Conservation (phyloP, 1,140 invertebrate species). For the Popillia japonica region DNA sequence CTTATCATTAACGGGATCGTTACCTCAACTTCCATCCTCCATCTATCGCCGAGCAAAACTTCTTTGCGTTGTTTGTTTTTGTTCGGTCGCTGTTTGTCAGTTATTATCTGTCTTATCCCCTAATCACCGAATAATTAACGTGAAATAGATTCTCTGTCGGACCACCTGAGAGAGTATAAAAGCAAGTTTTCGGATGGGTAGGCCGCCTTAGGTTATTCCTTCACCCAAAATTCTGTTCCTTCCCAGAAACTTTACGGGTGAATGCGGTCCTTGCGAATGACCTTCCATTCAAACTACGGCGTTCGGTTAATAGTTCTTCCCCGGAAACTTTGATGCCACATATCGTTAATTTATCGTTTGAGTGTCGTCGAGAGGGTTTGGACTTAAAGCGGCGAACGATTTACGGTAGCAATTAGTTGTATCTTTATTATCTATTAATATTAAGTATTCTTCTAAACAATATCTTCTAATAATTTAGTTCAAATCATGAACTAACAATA, state of each 20-base stretch:
- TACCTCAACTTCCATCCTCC: background rate
- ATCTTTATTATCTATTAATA: background rate
- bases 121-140: conserved; percentile 18
- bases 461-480: no score
- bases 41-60: background rate
- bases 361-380: background rate
- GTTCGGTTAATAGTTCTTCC: conserved; percentile 2
- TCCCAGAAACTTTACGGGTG: background rate
- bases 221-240: background rate
- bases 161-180: conserved; percentile 14
- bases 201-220: background rate
- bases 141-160: background rate
- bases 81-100: conserved; percentile 13
- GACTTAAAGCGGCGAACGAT: background rate
- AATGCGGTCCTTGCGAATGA: background rate
- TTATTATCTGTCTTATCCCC: background rate
- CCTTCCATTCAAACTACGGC: background rate
- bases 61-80: background rate
- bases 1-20: conserved; percentile 3
- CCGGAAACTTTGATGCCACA: conserved; percentile 13
- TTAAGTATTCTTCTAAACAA: background rate
- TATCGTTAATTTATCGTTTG: conserved; percentile 12
- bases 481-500: no score
- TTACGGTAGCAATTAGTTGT: background rate
- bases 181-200: background rate